A percentile compares a stretch with the other conserved stretches of the same genome.
Evolutionary conservation across 2,888 invertebrate species (phyloP).

Genomic region (Pyrochroa serraticornis): DNA sequence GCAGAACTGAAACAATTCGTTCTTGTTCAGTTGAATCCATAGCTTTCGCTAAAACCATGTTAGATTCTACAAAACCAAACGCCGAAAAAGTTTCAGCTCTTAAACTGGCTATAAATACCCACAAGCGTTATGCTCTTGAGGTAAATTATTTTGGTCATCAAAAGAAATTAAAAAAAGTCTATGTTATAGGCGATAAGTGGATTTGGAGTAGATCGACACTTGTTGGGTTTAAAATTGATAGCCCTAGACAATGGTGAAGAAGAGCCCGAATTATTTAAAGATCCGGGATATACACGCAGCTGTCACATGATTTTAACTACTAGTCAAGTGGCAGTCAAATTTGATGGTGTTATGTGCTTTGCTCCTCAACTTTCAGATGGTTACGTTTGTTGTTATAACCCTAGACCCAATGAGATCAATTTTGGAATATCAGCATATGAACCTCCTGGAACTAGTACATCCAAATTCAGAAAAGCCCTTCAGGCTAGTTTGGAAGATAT

Average conservation of each 20-base stretch:
- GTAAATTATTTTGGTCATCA: slow-evolving; percentile 52
- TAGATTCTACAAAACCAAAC: slow-evolving; percentile 58
- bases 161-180: too few relatives aligned
- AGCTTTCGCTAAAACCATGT: slow-evolving; percentile 77
- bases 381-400: slow-evolving; percentile 95
- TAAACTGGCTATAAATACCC: slow-evolving; percentile 75
- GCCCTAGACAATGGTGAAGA: slow-evolving; percentile 78
- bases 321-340: slow-evolving; percentile 87
- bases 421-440: slow-evolving; percentile 74
- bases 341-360: slow-evolving; percentile 87
- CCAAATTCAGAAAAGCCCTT: slow-evolving; percentile 65
- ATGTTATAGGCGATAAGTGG: slow-evolving; percentile 66
- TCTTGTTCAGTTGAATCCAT: slow-evolving; percentile 86
- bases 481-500: slow-evolving; percentile 70
- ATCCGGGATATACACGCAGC: slow-evolving; percentile 73
- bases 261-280: slow-evolving; percentile 75
- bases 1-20: slow-evolving; percentile 93
- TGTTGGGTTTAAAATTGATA: slow-evolving; percentile 84
- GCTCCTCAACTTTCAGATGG: slow-evolving; percentile 87
- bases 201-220: slow-evolving; percentile 87
- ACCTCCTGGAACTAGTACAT: slow-evolving; percentile 67
- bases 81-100: slow-evolving; percentile 70
- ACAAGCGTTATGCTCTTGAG: slow-evolving; percentile 81
- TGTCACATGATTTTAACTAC: slow-evolving; percentile 84
- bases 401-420: slow-evolving; percentile 74